Conservation (phyloP, 2,797 vertebrate species). For the Hybognathus amarus region DNA sequence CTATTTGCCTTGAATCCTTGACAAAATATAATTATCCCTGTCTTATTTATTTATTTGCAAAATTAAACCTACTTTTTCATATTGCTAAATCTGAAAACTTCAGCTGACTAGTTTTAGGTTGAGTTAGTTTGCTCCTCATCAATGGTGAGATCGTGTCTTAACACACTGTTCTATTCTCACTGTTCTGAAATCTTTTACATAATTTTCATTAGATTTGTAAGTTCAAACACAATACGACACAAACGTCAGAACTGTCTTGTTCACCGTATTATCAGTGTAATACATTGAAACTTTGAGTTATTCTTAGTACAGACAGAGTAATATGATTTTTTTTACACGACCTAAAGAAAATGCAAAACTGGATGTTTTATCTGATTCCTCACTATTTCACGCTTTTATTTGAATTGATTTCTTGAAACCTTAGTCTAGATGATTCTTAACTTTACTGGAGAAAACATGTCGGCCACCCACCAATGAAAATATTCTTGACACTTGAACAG, state of each 20-base stretch:
- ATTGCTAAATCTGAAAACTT: not conserved
- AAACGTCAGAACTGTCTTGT: not conserved
- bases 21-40: constrained; percentile 47
- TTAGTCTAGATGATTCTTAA: not conserved
- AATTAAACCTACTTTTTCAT: not conserved
- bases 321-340: not conserved
- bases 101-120: not conserved
- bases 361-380: constrained; percentile 44
- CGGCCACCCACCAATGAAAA: not conserved
- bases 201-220: not conserved
- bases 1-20: not conserved
- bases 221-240: not conserved
- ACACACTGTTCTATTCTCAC: no score
- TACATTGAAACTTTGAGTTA: not conserved
- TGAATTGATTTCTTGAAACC: constrained; percentile 4
- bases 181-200: not conserved
- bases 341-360: not conserved
- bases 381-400: not conserved
- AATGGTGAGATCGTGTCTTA: not conserved
- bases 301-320: not conserved
- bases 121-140: not conserved
- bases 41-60: not conserved
- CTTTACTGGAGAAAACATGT: not conserved
- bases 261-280: not conserved
- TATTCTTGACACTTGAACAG: not conserved